phyloP scores from a whole-genome alignment of 2,888 invertebrate species.

The Venustoraphidia nigricollis region DNA sequence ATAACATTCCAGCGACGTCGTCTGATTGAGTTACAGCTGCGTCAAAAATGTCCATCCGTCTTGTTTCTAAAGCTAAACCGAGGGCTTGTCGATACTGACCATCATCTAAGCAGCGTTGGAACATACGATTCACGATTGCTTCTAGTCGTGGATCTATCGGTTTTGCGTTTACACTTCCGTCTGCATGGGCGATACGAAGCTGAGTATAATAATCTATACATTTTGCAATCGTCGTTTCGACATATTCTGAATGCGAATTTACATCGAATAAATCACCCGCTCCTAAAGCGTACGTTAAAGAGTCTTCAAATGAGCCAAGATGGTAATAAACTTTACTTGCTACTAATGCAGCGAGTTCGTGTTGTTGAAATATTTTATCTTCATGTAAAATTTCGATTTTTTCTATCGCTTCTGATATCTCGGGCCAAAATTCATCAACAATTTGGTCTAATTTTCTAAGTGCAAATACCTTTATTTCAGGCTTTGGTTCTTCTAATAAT shows the following conservation, averaged over 20 bases:
- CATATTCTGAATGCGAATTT: conserved; percentile 86
- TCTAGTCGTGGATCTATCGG: conserved; percentile 71
- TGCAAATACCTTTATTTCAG: conserved; percentile 87
- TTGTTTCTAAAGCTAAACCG: conserved; percentile 90
- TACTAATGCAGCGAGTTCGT: conserved; percentile 87
- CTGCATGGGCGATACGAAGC: conserved; percentile 59
- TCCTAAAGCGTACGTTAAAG: conserved; percentile 90
- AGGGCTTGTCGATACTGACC: conserved; percentile 91
- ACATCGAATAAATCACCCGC: conserved; percentile 93
- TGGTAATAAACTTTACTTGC: conserved; percentile 99
- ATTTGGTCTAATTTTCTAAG: conserved; percentile 82
- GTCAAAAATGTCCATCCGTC: conserved; percentile 94
- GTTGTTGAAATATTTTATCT: conserved; percentile 74
- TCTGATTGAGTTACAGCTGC: conserved; percentile 83
- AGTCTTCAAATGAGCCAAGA: conserved; percentile 91
- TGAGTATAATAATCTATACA: conserved; percentile 95
- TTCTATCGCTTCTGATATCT: conserved; percentile 93
- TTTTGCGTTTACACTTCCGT: conserved; percentile 48
- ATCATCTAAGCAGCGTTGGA: conserved; percentile 87
- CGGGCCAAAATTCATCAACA: conserved; percentile 97
- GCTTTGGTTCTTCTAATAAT: conserved; percentile 85
- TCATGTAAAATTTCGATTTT: conserved; percentile 96
- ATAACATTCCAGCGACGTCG: conserved; percentile 78
- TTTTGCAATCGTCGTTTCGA: conserved; percentile 92
- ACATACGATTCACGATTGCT: conserved; percentile 93